Evolutionary conservation across 2,113 vertebrate species (phyloP).

Genomic region (Chloroceryle aenea): DNA sequence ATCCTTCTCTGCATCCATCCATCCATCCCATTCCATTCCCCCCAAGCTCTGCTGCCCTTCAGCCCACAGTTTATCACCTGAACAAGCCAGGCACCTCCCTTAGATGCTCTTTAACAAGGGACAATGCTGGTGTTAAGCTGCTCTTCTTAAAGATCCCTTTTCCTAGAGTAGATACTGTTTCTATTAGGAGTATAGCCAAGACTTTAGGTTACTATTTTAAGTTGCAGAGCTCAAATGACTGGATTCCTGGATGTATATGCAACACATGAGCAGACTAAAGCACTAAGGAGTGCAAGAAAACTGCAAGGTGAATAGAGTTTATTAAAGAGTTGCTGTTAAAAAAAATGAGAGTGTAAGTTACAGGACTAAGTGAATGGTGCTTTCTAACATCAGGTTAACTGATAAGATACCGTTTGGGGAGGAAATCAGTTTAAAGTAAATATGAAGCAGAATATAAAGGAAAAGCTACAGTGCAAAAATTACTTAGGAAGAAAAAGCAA

Average conservation of each 20-base stretch:
- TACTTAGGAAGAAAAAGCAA: background rate
- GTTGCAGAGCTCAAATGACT: background rate
- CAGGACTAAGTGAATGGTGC: background rate
- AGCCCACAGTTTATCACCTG: background rate
- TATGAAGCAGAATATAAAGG: background rate
- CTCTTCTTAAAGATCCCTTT: background rate
- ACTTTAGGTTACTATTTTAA: background rate
- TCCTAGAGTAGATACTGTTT: rapidly evolving
- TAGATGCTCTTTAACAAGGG: background rate
- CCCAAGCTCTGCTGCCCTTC: background rate
- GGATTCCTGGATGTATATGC: background rate
- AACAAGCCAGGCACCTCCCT: background rate
- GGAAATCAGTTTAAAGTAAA: background rate
- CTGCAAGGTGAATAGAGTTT: background rate
- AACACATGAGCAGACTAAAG: background rate
- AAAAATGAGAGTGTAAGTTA: background rate
- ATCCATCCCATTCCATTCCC: too few species aligned
- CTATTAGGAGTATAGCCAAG: background rate
- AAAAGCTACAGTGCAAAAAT: background rate
- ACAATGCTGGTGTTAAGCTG: background rate
- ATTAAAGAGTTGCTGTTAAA: background rate
- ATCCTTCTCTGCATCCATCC: background rate
- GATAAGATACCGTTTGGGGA: background rate
- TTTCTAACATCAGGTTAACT: background rate
- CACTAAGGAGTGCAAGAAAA: background rate